Evolutionary conservation across 1,140 invertebrate genomes (phyloP), one percentile per base, ranked within the genome.

Genomic region (Bombus sylvicola): DNA sequence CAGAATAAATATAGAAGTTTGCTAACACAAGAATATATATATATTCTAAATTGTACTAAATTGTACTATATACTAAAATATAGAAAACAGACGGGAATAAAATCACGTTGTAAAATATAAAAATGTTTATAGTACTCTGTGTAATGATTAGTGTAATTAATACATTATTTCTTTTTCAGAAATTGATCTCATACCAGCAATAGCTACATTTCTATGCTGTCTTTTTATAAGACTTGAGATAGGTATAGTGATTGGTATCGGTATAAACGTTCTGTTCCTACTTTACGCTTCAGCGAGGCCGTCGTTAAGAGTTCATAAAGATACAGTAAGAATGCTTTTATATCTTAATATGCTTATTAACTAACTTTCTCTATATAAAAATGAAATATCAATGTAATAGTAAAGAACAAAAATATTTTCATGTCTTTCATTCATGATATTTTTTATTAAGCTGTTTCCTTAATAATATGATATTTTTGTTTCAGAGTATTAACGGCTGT

Each of bases 191-290:
- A 94, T 98, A 77, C 96, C 97, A 22, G 96, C 97, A 47, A 88
- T 95, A 10, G 95, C 96, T 0, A 97, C 97, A 22, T 98, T 98
- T 91, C 87, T 97, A 3, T 95, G 96, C 59, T 97, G 97, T 80
- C 94, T 98, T 43, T 96, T 97, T 57, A 95, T 97, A 66, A 96
- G 97, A 78, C 93, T 97, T 31, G 97, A 98, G 95, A 95, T 97
- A 89, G 97, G 97, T 66, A 98, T 98, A 88, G 95, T 97, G 15
- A 96, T 97, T 91, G 97, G 97, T 39, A 97, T 98, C 64, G 96
- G 96, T 39, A 95, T 97, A 81, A 97, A 97, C 90, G 94, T 98
- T 28, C 83, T 97, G 9, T 97, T 97, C 88, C 94, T 98, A 37
- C 94, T 98, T 9, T 97, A 98, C 91, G 96, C 97, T 57, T 96